Evolutionary conservation across 2,113 vertebrate genomes (phyloP).

Genomic region (Cyrtonyx montezumae): DNA sequence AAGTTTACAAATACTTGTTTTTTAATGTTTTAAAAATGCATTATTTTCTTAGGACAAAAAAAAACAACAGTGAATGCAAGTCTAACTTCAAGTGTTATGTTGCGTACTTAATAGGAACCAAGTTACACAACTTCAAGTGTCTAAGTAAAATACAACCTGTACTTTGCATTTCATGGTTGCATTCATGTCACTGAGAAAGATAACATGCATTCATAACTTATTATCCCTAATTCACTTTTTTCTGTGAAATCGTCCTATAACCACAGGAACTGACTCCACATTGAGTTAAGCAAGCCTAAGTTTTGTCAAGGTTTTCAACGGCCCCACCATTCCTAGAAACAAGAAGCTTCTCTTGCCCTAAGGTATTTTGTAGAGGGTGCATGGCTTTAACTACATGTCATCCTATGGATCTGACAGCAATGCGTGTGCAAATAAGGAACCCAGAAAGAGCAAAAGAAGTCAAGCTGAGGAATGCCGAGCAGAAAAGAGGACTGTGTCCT

Average conservation of each 20-base stretch:
- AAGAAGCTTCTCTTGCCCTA: not conserved
- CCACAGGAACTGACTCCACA: not conserved
- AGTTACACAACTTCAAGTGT: not conserved
- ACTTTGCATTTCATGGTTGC: constrained; percentile 54
- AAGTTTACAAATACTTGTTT: not conserved
- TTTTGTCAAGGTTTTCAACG: not conserved
- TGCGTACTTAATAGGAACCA: not conserved
- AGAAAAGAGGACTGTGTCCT: not conserved
- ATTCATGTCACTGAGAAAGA: constrained; percentile 11
- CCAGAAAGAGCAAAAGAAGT: constrained; percentile 26
- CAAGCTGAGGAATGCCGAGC: constrained; percentile 34
- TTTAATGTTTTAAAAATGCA: not conserved
- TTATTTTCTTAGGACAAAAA: not conserved
- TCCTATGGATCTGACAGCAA: not conserved
- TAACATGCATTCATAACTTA: constrained; percentile 27
- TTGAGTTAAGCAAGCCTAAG: not conserved
- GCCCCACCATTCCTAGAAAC: not conserved
- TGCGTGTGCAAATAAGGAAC: not conserved
- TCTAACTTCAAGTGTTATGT: not conserved
- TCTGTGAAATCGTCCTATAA: not conserved
- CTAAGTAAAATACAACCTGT: not conserved
- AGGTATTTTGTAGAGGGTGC: not conserved
- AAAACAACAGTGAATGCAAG: not conserved
- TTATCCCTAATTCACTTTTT: not conserved
- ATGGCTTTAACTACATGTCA: not conserved